Percentiles rank a stretch among this genome's conserved stretches.
These are phyloP conservation scores for Chaetodon auriga DNA, from an alignment of 2,113 vertebrate genomes.

Conservation along the genomic window DNA sequence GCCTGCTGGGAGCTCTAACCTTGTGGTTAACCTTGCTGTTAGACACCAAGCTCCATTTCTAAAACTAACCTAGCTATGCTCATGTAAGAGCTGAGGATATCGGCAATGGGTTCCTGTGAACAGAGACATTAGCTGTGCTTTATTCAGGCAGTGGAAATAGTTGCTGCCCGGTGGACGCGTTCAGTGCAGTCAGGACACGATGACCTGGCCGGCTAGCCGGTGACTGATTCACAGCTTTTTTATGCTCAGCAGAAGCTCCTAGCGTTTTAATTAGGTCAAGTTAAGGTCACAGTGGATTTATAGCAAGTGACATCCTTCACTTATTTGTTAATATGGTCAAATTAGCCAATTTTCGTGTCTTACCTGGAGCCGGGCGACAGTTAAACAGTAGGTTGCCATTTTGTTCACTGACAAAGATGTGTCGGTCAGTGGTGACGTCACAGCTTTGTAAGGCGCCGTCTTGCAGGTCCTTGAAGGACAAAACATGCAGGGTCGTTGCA, in stretches of 20 bases:
- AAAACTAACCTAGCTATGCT: rapidly evolving
- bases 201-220: slow-evolving; percentile 80
- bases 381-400: slow-evolving; percentile 96
- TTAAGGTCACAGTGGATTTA: rapidly evolving
- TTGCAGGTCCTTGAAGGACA: slow-evolving; percentile 46
- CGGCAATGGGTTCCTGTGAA: rapidly evolving
- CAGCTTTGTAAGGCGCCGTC: background rate
- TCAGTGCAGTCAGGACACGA: slow-evolving; percentile 68
- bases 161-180: slow-evolving; percentile 9
- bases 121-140: background rate
- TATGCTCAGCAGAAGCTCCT: rapidly evolving
- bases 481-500: background rate
- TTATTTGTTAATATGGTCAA: rapidly evolving
- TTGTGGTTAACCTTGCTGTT: slow-evolving; percentile 93
- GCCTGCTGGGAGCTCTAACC: slow-evolving; percentile 82
- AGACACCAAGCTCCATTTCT: background rate
- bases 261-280: rapidly evolving
- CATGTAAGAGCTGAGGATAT: rapidly evolving
- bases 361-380: slow-evolving; percentile 92
- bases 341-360: slow-evolving; percentile 33
- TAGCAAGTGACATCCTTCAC: background rate
- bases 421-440: slow-evolving; percentile 87
- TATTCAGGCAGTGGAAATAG: background rate
- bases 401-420: slow-evolving; percentile 99
- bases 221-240: background rate